These are phyloP conservation scores for Orcinus orca DNA, from an alignment of 2,113 vertebrate genomes.

Conservation along the genomic window DNA sequence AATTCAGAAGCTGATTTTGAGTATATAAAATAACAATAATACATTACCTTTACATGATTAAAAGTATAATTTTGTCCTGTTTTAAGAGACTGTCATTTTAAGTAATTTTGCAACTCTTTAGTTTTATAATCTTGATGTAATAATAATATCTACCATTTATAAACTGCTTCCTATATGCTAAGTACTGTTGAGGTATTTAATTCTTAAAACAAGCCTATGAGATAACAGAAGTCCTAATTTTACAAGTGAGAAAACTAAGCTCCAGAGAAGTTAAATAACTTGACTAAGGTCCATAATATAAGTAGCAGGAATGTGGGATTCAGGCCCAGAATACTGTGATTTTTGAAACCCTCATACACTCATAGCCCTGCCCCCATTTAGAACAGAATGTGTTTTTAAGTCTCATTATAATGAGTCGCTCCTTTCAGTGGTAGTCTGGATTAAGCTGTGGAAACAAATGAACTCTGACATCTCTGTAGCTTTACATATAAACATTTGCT, in stretches of 20 bases:
- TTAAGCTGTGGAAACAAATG: background rate
- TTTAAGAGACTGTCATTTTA: background rate
- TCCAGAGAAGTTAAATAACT: background rate
- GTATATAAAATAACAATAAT: background rate
- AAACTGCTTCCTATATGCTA: background rate
- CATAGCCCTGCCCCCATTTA: background rate
- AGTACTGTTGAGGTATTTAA: background rate
- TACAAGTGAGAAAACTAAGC: background rate
- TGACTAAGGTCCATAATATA: background rate
- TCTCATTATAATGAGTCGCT: accelerated
- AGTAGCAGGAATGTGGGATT: background rate
- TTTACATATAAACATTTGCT: background rate
- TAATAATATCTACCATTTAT: background rate
- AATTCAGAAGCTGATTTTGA: background rate
- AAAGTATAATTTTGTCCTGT: background rate
- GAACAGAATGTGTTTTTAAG: background rate
- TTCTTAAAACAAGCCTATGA: background rate
- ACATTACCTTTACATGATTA: background rate
- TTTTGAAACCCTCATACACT: background rate
- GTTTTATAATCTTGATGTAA: background rate
- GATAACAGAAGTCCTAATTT: background rate
- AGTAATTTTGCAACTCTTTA: background rate
- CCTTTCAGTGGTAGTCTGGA: background rate
- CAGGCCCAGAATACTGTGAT: background rate
- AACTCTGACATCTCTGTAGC: background rate